Evolutionary conservation across 2,888 invertebrate species (phyloP), one percentile per base, ranked within the genome.

Genomic region (Agriopis aurantiaria): DNA sequence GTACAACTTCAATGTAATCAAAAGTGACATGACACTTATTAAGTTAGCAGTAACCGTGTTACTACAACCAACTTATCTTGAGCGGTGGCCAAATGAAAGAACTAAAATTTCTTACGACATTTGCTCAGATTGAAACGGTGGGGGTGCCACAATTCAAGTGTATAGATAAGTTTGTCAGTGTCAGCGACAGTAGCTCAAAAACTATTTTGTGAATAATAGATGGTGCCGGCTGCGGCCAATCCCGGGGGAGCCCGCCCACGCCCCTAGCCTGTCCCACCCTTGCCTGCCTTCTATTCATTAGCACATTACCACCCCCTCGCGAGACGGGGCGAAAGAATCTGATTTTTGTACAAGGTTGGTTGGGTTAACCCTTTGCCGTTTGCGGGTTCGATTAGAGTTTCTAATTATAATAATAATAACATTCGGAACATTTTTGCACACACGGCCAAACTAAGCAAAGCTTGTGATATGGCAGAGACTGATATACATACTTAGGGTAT

Each of bases 131-230:
- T 43, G 4, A 17, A 10, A 14, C 1, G 10, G 14, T 11, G 17
- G 23, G 40, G 33, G 43, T 6, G 58, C 23, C 7, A 8, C 58
- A 8, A 3, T 33, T 12, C 12, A 23, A 14, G 10, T 46, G 58
- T 10, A 48, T 1, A 58, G 46, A 23, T 58, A 58, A 46, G 10
- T 58, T 58, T 46, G 93, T 88, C 83, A 85, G 86, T 88, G 93
- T 93, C 93, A 85, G 85, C 89, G 89, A 88, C 88, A 89, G 86
- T 89, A 88, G 92, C 92, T 94, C 92, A 93, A 94, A 94, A 94
- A 94, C 94, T 94, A 94, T 94, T 93, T 93, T 93, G 93, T 94
- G 94, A 93, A 94, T 94, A 93, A 93, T 94, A 94, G 92, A 94
- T 93, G 90, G 89, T 88, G 88, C 88, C 85, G 86, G 83, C 83